These are phyloP conservation scores for Ammodramus savannarum DNA, from an alignment of 2,113 vertebrate species.

Conservation along the genomic window DNA sequence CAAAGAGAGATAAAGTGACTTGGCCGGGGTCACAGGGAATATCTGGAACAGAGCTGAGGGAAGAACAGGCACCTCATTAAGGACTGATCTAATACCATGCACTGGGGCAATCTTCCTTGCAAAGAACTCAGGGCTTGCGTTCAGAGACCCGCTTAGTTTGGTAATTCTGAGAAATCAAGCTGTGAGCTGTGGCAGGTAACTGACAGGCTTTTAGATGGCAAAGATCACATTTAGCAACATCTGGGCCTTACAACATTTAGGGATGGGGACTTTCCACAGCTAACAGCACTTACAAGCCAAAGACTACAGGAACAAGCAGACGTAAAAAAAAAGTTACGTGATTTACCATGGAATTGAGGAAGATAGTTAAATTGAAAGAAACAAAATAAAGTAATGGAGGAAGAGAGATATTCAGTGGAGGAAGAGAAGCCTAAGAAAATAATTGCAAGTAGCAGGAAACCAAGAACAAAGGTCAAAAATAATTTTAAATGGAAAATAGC, in stretches of 20 bases:
- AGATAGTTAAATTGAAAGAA: not conserved
- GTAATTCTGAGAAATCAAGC: not conserved
- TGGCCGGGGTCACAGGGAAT: not conserved
- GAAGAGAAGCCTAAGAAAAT: not conserved
- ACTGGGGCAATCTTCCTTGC: not conserved
- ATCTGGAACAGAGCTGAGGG: not conserved
- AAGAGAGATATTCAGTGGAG: not conserved
- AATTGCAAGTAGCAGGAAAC: not conserved
- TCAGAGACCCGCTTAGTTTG: not conserved
- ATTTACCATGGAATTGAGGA: not conserved
- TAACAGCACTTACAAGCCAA: not conserved
- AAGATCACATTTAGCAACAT: not conserved
- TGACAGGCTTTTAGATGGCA: not conserved
- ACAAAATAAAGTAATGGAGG: not conserved
- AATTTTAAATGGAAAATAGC: not conserved
- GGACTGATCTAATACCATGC: not conserved
- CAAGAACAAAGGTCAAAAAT: not conserved
- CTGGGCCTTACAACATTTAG: not conserved
- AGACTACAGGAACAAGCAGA: not conserved
- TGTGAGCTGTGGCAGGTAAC: not conserved
- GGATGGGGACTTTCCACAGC: not conserved
- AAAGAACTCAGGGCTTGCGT: not conserved
- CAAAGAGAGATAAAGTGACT: not conserved
- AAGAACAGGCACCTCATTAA: not conserved
- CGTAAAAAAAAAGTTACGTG: not conserved